A percentile compares a stretch with the other conserved stretches of the same genome.
Conservation (phyloP, 2,888 invertebrate species). For the Axea sp. region DNA sequence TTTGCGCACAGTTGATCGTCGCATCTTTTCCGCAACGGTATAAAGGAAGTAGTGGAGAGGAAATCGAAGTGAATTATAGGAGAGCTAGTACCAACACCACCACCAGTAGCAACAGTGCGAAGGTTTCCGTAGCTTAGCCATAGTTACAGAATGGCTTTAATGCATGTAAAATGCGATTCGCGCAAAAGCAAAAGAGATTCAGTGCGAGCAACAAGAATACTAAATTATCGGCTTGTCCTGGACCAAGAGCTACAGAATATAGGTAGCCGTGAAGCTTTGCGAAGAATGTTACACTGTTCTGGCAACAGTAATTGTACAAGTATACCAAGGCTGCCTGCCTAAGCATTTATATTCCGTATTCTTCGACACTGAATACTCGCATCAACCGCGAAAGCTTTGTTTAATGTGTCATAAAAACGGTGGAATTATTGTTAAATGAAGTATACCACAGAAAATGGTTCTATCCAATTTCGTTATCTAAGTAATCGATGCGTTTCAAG, state of each 20-base stretch:
- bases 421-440: not conserved
- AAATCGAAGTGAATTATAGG: constrained; percentile 58
- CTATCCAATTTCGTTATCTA: no score
- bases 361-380: not conserved
- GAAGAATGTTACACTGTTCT: constrained; percentile 62
- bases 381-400: constrained; percentile 23
- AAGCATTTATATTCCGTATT: constrained; percentile 49
- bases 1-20: constrained; percentile 60
- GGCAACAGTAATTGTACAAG: constrained; percentile 61
- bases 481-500: no score
- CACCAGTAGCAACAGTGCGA: constrained; percentile 49
- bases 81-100: constrained; percentile 35
- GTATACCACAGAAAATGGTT: no score
- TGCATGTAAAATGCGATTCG: constrained; percentile 71
- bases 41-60: constrained; percentile 62
- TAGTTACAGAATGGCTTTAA: constrained; percentile 65
- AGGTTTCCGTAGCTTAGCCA: constrained; percentile 56
- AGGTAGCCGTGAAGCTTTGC: constrained; percentile 59
- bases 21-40: constrained; percentile 55
- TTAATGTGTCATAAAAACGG: constrained; percentile 7
- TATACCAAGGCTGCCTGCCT: constrained; percentile 48
- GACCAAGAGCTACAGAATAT: constrained; percentile 62
- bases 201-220: constrained; percentile 71
- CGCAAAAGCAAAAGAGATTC: constrained; percentile 64
- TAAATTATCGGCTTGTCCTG: constrained; percentile 75